Evolutionary conservation across 92 coral and sea anemone species (phyloP).

Genomic region (Zoanthus gigantus): DNA sequence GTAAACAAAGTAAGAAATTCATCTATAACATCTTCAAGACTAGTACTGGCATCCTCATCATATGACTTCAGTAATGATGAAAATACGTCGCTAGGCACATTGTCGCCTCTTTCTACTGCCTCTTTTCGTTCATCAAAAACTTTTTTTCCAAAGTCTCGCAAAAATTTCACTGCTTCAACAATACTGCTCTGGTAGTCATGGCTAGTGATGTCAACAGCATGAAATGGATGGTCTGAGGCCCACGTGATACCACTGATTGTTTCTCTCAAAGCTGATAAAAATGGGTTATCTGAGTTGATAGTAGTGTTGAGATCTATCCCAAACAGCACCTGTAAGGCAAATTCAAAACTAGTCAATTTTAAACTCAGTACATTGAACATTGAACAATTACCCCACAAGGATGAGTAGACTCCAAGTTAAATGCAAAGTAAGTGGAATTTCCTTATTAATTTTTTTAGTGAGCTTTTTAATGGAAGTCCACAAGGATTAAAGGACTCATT

Average conservation of each 20-base stretch:
- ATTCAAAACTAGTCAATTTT: too few species aligned
- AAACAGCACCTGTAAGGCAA: slow-evolving; percentile 70
- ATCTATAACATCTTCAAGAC: slow-evolving; percentile 79
- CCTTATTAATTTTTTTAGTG: too few species aligned
- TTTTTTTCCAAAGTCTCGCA: slow-evolving; percentile 84
- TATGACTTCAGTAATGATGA: slow-evolving; percentile 62
- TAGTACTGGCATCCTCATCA: slow-evolving; percentile 54
- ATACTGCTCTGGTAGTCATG: slow-evolving; percentile 76
- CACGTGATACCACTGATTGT: slow-evolving; percentile 62
- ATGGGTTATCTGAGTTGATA: slow-evolving; percentile 69
- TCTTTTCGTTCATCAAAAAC: slow-evolving; percentile 75
- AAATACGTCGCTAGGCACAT: slow-evolving; percentile 70
- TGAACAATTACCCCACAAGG: too few species aligned
- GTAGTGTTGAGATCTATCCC: slow-evolving; percentile 72
- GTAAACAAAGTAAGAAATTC: slow-evolving; percentile 80
- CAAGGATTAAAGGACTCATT: too few species aligned
- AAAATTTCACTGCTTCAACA: slow-evolving; percentile 76
- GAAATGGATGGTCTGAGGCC: slow-evolving; percentile 64
- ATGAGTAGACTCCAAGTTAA: too few species aligned
- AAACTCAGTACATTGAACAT: too few species aligned
- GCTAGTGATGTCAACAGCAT: slow-evolving; percentile 65
- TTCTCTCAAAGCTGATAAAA: slow-evolving; percentile 71
- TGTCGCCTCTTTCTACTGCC: slow-evolving; percentile 58
- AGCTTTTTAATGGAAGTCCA: too few species aligned
- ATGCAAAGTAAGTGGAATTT: too few species aligned